Evolutionary conservation across 2,113 vertebrate species (phyloP).

Genomic region (Rana temporaria): DNA sequence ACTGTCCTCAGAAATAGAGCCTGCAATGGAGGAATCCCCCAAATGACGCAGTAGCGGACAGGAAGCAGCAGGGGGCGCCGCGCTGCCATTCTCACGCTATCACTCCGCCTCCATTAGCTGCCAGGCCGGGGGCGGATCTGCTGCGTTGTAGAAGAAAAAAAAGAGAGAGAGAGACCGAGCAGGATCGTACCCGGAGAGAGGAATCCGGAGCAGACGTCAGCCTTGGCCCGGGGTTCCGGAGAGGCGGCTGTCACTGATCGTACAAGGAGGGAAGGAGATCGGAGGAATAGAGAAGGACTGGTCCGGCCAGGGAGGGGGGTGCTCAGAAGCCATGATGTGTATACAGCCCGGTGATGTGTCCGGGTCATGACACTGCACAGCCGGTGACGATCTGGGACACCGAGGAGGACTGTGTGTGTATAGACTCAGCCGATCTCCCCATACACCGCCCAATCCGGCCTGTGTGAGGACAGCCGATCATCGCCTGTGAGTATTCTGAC

Average conservation of each 20-base stretch:
- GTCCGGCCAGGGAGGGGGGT: background rate
- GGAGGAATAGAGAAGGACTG: background rate
- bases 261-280: background rate
- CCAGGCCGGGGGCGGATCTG: constrained; percentile 25
- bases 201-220: constrained; percentile 40
- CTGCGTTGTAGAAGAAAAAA: constrained; percentile 22
- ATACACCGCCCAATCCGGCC: constrained; percentile 12
- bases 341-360: constrained; percentile 14
- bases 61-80: constrained; percentile 37
- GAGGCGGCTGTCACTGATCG: background rate
- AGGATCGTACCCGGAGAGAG: constrained; percentile 35
- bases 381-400: background rate
- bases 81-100: background rate
- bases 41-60: background rate
- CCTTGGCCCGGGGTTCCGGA: constrained; percentile 1
- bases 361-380: constrained; percentile 13
- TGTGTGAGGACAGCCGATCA: background rate
- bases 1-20: background rate
- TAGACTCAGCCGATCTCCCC: background rate
- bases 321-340: constrained; percentile 36
- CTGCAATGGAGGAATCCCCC: background rate
- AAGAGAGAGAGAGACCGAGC: background rate
- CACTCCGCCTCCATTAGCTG: background rate
- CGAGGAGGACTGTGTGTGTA: background rate
- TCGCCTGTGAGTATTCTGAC: background rate